Conservation (phyloP, 2,888 invertebrate genomes). For the Stenodera caucasica region DNA sequence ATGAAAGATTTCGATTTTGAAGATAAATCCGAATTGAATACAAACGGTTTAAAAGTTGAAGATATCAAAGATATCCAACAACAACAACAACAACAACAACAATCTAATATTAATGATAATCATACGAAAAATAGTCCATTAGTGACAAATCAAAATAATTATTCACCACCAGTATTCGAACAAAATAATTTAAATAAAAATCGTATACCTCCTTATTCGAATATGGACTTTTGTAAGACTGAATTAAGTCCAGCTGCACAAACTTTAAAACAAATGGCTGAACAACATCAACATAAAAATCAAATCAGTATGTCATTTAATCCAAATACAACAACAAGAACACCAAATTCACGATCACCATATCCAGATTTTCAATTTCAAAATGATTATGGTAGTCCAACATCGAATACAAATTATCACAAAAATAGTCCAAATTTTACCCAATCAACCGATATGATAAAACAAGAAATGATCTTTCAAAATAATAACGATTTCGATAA, state of each 20-base stretch:
- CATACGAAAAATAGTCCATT: slow-evolving; percentile 44
- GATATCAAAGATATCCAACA: slow-evolving; percentile 47
- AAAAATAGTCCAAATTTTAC: slow-evolving; percentile 54
- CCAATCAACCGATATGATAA: slow-evolving; percentile 59
- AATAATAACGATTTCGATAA: slow-evolving; percentile 54
- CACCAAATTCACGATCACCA: slow-evolving; percentile 58
- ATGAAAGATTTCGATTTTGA: slow-evolving; percentile 82
- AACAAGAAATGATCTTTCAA: slow-evolving; percentile 59
- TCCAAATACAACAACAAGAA: slow-evolving; percentile 49
- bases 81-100: slow-evolving; percentile 27
- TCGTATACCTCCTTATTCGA: slow-evolving; percentile 46
- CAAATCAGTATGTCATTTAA: slow-evolving; percentile 66
- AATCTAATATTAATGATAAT: not conserved
- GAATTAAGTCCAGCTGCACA: slow-evolving; percentile 92
- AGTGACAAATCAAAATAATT: slow-evolving; percentile 47
- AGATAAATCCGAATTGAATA: slow-evolving; percentile 53
- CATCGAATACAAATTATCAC: slow-evolving; percentile 51
- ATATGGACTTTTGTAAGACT: slow-evolving; percentile 54
- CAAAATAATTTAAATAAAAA: slow-evolving; percentile 32
- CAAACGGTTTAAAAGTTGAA: slow-evolving; percentile 49
- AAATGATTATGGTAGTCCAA: slow-evolving; percentile 59
- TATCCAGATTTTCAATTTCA: slow-evolving; percentile 66
- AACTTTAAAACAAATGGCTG: slow-evolving; percentile 95
- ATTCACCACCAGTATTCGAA: slow-evolving; percentile 51
- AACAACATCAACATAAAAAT: slow-evolving; percentile 90